Conservation (phyloP, 2,888 invertebrate species). For the Leucoma salicis region DNA sequence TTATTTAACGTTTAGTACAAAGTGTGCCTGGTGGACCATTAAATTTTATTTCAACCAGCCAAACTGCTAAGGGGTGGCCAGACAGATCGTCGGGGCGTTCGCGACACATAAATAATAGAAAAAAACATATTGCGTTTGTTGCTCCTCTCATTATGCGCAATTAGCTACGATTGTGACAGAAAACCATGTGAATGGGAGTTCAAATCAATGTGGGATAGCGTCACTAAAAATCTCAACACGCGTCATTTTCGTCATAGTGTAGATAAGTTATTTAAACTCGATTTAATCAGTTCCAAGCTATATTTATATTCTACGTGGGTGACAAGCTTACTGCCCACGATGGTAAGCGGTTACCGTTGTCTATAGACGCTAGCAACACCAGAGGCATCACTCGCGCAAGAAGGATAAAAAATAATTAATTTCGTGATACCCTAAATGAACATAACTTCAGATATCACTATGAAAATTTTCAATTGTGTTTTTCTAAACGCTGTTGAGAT, state of each 20-base stretch:
- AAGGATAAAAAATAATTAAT: too few species aligned
- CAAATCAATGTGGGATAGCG: constrained; percentile 40
- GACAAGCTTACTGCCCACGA: too few species aligned
- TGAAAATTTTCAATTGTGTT: too few species aligned
- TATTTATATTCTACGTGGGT: too few species aligned
- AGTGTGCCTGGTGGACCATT: constrained; percentile 68
- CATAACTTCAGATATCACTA: too few species aligned
- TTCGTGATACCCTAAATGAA: too few species aligned
- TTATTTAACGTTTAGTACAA: constrained; percentile 49
- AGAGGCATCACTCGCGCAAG: too few species aligned
- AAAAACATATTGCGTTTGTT: constrained; percentile 79
- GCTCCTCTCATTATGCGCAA: constrained; percentile 79
- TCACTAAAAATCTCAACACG: constrained; percentile 32
- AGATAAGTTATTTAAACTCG: too few species aligned
- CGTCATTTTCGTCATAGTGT: constrained; percentile 37
- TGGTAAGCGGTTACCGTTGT: too few species aligned
- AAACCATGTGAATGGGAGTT: constrained; percentile 74
- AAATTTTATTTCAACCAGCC: constrained; percentile 77
- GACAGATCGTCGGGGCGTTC: constrained; percentile 55
- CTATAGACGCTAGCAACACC: too few species aligned
- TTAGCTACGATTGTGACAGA: constrained; percentile 79
- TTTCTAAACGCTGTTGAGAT: too few species aligned
- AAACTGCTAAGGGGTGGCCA: constrained; percentile 60
- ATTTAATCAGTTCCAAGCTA: too few species aligned
- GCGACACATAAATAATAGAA: constrained; percentile 72